Conservation (phyloP, 1,140 invertebrate species). For the Diabrotica undecimpunctata region DNA sequence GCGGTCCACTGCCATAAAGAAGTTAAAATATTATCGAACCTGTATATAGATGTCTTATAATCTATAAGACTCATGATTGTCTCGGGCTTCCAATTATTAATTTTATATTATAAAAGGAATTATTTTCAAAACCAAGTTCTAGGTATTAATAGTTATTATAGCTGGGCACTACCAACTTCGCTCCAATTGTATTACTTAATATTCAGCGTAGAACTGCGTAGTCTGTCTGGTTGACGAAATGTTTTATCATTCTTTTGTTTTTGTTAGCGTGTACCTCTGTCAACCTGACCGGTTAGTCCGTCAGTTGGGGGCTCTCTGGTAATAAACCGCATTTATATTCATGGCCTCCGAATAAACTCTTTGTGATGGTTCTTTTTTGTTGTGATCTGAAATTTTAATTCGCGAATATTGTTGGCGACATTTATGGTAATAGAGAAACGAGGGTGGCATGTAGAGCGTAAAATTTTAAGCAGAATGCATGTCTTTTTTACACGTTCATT, state of each 20-base stretch:
- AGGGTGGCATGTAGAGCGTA: conserved; percentile 1
- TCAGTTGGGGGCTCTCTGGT: background rate
- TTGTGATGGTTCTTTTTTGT: conserved; percentile 1
- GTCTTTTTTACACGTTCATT: background rate
- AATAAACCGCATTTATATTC: conserved; percentile 2
- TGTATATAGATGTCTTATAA: too few relatives aligned
- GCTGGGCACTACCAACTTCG: background rate
- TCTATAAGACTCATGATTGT: too few relatives aligned
- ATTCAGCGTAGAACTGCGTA: background rate
- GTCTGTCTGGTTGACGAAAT: background rate
- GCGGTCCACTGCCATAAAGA: too few relatives aligned
- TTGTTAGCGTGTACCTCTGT: background rate
- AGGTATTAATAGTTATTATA: too few relatives aligned
- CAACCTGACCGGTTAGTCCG: conserved; percentile 1
- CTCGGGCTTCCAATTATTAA: too few relatives aligned
- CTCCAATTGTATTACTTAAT: background rate
- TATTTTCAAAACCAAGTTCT: too few relatives aligned
- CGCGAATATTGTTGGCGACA: background rate
- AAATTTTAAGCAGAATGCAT: background rate
- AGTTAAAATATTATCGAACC: too few relatives aligned
- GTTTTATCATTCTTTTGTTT: background rate
- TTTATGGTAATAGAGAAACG: background rate
- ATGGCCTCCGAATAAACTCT: conserved; percentile 1
- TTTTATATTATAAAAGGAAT: too few relatives aligned
- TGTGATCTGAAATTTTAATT: conserved; percentile 3